Evolutionary conservation across 1,140 invertebrate genomes (phyloP).

Genomic region (Drosophila miranda): DNA sequence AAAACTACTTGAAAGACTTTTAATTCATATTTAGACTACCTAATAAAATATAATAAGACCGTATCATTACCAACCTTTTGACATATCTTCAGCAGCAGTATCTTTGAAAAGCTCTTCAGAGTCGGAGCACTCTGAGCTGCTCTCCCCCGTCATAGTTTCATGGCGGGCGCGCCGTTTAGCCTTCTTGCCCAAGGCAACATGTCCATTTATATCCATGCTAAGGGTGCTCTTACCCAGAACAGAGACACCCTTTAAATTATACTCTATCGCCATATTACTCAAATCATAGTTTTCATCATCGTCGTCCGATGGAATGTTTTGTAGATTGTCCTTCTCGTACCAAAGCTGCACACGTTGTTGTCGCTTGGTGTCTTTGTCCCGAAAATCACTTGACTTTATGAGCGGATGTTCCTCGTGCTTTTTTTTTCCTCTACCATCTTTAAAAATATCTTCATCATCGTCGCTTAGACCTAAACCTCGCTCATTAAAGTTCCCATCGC

Average conservation of each 20-base stretch:
- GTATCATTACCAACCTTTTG: constrained; percentile 43
- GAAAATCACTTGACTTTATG: constrained; percentile 91
- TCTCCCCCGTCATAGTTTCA: constrained; percentile 49
- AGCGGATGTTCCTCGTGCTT: constrained; percentile 87
- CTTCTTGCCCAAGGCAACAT: constrained; percentile 64
- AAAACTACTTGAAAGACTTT: too few species aligned
- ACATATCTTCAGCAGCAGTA: constrained; percentile 41
- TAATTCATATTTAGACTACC: too few species aligned
- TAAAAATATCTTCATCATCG: constrained; percentile 80
- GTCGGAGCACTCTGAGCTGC: constrained; percentile 81
- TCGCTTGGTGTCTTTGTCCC: constrained; percentile 88
- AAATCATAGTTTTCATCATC: constrained; percentile 95
- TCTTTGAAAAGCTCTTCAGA: constrained; percentile 50
- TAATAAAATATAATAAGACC: too few species aligned
- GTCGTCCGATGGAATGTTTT: constrained; percentile 90
- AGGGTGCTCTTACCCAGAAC: constrained; percentile 64
- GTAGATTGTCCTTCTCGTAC: constrained; percentile 95
- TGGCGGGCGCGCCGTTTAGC: constrained; percentile 72
- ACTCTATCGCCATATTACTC: constrained; percentile 89
- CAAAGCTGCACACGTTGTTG: constrained; percentile 91
- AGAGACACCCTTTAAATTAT: constrained; percentile 87
- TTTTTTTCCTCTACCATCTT: constrained; percentile 82
- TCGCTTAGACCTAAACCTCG: constrained; percentile 85
- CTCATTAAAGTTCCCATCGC: constrained; percentile 83
- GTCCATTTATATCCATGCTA: neutral